Evolutionary conservation across 2,888 invertebrate genomes (phyloP).

Genomic region (Stenoptilia bipunctidactyla): DNA sequence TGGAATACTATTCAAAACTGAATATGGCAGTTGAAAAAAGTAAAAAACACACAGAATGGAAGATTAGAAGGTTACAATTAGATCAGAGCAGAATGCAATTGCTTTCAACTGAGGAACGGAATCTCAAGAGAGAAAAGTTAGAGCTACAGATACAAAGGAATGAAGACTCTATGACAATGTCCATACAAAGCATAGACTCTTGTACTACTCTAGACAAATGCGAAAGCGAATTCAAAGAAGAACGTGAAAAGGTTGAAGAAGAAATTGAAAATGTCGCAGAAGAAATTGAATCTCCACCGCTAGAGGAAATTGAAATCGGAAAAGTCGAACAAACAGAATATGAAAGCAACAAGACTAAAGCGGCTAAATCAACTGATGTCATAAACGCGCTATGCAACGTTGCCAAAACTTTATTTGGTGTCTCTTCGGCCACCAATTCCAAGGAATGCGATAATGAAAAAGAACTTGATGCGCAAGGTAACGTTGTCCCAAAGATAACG

Average conservation of each 20-base stretch:
- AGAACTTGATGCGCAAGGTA: slow-evolving; percentile 46
- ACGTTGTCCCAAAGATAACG: slow-evolving; percentile 24
- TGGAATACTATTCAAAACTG: slow-evolving; percentile 75
- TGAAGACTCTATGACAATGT: slow-evolving; percentile 49
- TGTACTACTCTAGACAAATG: slow-evolving; percentile 22
- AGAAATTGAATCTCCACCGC: slow-evolving; percentile 11
- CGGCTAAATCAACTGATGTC: slow-evolving; percentile 31
- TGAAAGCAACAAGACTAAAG: slow-evolving; percentile 23
- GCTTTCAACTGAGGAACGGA: slow-evolving; percentile 62
- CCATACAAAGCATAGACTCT: slow-evolving; percentile 35
- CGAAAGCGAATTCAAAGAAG: too few species aligned
- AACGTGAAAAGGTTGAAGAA: slow-evolving; percentile 16
- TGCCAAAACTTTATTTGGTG: slow-evolving; percentile 45
- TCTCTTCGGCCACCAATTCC: slow-evolving; percentile 22
- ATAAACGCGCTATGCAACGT: slow-evolving; percentile 46
- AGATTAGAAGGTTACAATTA: slow-evolving; percentile 56
- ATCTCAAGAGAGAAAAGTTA: slow-evolving; percentile 66
- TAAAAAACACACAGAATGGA: slow-evolving; percentile 69
- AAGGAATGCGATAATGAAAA: slow-evolving; percentile 40
- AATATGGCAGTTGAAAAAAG: slow-evolving; percentile 71
- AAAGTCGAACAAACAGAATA: slow-evolving; percentile 20
- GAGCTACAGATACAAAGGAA: slow-evolving; percentile 51
- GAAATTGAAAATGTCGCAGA: slow-evolving; percentile 17
- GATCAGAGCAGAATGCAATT: slow-evolving; percentile 56
- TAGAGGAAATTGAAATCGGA: slow-evolving; percentile 14